Evolutionary conservation across 2,888 invertebrate genomes (phyloP), one percentile per base, ranked within the genome.

Genomic region (Apamea monoglypha): DNA sequence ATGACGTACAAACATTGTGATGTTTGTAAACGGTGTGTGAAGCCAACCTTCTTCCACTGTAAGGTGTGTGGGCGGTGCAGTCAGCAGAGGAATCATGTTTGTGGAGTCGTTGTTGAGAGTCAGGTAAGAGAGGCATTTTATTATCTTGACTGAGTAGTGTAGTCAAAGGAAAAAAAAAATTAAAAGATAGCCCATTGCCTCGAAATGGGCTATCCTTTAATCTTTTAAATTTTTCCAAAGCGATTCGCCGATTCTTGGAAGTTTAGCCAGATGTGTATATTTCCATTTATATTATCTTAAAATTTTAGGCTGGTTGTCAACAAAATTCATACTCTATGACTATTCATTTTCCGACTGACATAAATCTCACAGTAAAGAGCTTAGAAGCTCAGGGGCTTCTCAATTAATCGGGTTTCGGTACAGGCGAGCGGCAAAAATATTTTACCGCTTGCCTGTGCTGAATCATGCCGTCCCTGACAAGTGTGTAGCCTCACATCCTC

Each of bases 1-100:
- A 94, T 98, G 98, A 85, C 99, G 97, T 96, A 98, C 97, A 96
- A 90, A 63, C 99, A 99, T 94, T 99, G 99, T 91, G 94, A 96
- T 59, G 91, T 94, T n/a, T 99, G 99, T 91, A 97, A 97, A 21
- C 94, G 97, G 71, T 99, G 99, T 94, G 99, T 99, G 0, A 99
- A 99, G 94, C 98, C 98, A 0, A 98, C 98, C 0, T 98, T 98
- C 97, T 95, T 97, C 53, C 99, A 99, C 93, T 99, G 99, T 90
- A 91, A 95, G 1, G 95, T 92, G 12, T 99, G 99, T 93, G 94
- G 96, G 0, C 96, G 98, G 82, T 99, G 99, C 87, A 93, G 94
- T 81, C 94, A 94, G 84, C 92, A 94, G 81, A 95, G 94, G 78
- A 93, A 92, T 10, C 96, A 97, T 87, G 87, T 91, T 10, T 97